A percentile compares a stretch with the other conserved stretches of the same genome.
Evolutionary conservation across 2,113 vertebrate genomes (phyloP).

Genomic region (Erpornis zantholeuca): DNA sequence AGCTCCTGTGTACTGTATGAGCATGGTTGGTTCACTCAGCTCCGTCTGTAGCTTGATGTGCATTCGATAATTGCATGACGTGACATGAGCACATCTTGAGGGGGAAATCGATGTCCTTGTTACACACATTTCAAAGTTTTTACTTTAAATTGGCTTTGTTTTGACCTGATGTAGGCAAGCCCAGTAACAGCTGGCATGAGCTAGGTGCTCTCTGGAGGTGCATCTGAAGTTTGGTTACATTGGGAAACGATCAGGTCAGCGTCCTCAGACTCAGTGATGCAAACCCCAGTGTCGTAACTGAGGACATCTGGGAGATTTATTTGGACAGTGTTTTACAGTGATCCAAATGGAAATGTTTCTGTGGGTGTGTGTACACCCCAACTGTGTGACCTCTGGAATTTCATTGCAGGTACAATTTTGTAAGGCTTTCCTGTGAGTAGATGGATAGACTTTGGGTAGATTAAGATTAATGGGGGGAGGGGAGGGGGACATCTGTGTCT

Average conservation of each 20-base stretch:
- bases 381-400: background rate
- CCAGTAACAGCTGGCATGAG: background rate
- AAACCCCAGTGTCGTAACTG: background rate
- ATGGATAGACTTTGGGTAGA: background rate
- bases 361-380: rapidly evolving
- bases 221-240: background rate
- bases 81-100: rapidly evolving
- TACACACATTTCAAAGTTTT: background rate
- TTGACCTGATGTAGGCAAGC: background rate
- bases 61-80: rapidly evolving
- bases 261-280: rapidly evolving
- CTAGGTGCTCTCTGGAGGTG: background rate
- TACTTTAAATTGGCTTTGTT: background rate
- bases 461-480: background rate
- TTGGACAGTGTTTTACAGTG: background rate
- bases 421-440: background rate
- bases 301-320: background rate
- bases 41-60: background rate
- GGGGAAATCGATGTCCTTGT: background rate
- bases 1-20: background rate
- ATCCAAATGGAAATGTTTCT: rapidly evolving
- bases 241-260: rapidly evolving
- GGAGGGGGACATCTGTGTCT: rapidly evolving
- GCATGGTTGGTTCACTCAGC: background rate
- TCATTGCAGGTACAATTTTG: background rate